Evolutionary conservation across 1,140 invertebrate species (phyloP).

Genomic region (Saxidomus purpurata): DNA sequence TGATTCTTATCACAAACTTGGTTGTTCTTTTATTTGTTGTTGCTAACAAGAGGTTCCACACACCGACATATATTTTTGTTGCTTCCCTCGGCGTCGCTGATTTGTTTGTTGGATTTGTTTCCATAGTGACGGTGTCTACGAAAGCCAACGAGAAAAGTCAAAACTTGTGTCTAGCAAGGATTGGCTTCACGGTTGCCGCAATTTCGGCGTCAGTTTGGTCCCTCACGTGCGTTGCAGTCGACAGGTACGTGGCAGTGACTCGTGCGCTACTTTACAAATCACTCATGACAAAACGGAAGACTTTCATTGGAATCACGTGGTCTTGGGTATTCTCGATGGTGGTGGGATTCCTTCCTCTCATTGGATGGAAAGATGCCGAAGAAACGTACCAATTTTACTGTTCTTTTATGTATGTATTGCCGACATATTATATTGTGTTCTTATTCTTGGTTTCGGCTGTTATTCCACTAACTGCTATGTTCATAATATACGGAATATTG

Average conservation of each 20-base stretch:
- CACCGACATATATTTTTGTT: slow-evolving; percentile 72
- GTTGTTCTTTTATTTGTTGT: slow-evolving; percentile 67
- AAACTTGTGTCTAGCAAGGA: slow-evolving; percentile 70
- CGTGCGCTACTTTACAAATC: slow-evolving; percentile 68
- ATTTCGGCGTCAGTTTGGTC: slow-evolving; percentile 71
- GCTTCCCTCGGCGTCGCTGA: slow-evolving; percentile 73
- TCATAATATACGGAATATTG: slow-evolving; percentile 69
- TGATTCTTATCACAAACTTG: slow-evolving; percentile 73
- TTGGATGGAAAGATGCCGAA: slow-evolving; percentile 70
- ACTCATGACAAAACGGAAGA: slow-evolving; percentile 67
- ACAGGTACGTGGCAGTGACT: slow-evolving; percentile 76
- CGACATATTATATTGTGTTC: slow-evolving; percentile 69
- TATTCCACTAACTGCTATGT: slow-evolving; percentile 74
- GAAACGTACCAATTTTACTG: slow-evolving; percentile 70
- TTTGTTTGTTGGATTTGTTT: slow-evolving; percentile 74
- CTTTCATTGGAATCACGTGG: slow-evolving; percentile 51
- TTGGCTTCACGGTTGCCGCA: slow-evolving; percentile 70
- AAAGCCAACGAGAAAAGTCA: slow-evolving; percentile 69
- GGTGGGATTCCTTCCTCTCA: slow-evolving; percentile 74
- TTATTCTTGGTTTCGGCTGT: slow-evolving; percentile 67
- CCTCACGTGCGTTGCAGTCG: slow-evolving; percentile 74
- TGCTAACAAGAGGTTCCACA: slow-evolving; percentile 70
- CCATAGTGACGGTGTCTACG: slow-evolving; percentile 73
- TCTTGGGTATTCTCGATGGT: slow-evolving; percentile 69
- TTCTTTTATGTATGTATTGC: slow-evolving; percentile 75